A percentile compares a stretch with the other conserved stretches of the same genome.
Conservation (phyloP, 2,113 vertebrate species). For the Acanthisitta chloris region DNA sequence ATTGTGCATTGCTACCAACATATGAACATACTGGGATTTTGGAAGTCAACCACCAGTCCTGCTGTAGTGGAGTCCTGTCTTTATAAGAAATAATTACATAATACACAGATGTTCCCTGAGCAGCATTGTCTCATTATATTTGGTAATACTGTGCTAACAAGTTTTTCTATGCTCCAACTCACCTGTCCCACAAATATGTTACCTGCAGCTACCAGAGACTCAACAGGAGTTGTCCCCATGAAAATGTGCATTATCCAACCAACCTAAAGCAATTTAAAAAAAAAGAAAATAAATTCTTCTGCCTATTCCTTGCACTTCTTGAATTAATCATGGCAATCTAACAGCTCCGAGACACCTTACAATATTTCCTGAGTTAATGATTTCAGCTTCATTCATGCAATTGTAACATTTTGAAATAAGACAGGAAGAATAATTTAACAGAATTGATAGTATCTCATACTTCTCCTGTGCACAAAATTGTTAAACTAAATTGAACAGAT, state of each 20-base stretch:
- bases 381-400: neutral
- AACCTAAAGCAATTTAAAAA: conserved; percentile 69
- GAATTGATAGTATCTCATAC: neutral
- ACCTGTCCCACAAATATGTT: conserved; percentile 90
- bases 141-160: neutral
- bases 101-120: neutral
- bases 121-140: neutral
- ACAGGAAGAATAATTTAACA: neutral
- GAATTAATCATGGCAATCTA: neutral
- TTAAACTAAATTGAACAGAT: neutral
- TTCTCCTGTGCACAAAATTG: neutral
- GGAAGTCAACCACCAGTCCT: neutral
- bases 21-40: neutral
- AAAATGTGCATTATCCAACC: conserved; percentile 84
- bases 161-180: conserved; percentile 4
- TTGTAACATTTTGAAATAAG: neutral
- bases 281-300: neutral
- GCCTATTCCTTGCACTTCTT: neutral
- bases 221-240: conserved; percentile 83
- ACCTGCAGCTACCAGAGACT: conserved; percentile 85
- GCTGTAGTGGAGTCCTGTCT: neutral
- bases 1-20: neutral
- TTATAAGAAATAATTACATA: neutral
- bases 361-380: neutral
- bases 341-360: neutral